Base-by-base conservation (phyloP, 2,888 invertebrate species). In the Agapostemon virescens region DNA sequence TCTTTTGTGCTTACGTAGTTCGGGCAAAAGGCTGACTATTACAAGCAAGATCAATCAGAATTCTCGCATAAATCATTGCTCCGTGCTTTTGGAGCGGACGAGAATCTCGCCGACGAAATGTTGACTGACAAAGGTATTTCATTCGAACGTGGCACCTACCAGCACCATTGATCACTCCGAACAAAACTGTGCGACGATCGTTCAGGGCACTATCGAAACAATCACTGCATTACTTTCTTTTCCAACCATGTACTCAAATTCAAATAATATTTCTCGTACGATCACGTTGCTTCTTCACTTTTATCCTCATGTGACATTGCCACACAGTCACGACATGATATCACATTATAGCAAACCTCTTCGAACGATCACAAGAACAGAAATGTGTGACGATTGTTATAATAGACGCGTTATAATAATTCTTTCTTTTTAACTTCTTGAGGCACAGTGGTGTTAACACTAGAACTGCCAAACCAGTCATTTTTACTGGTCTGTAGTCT, bases 21-120 rank as follows among this genome's bases (percentile, higher is more conserved):
- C 90, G 97, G 96, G 63, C 94, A 95, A 72, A 96, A 96, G 69
- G 96, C 97, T 52, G 97, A 97, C 89, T 96, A 96, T 90, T 98
- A 97, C 92, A 94, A 95, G 87, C 94, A 95, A 74, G 95, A 96
- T 89, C 95, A 95, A 84, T 93, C 94, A 74, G 94, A 96, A 78
- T 93, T 97, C 75, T 95, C 95, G 49, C 96, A 96, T 91, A 94
- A 94, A 88, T 94, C 95, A 87, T 92, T 97, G 58, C 91, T 97
- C 77, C 93, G 94, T 74, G 95, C 95, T 88, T 97, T 95, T 88
- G 96, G 96, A 45, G 96, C 96, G 67, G 94, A 94, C 85, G 95
- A 96, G 89, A 94, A 94, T 45, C 92, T 94, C 77, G 95, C 95
- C 68, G 94, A 96, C 86, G 95, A 95, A 90, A 95, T 97, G 94